Base-by-base conservation (phyloP, 30 jellyfish, hydroid and myxozoan species). In the Aurelia sp. region DNA sequence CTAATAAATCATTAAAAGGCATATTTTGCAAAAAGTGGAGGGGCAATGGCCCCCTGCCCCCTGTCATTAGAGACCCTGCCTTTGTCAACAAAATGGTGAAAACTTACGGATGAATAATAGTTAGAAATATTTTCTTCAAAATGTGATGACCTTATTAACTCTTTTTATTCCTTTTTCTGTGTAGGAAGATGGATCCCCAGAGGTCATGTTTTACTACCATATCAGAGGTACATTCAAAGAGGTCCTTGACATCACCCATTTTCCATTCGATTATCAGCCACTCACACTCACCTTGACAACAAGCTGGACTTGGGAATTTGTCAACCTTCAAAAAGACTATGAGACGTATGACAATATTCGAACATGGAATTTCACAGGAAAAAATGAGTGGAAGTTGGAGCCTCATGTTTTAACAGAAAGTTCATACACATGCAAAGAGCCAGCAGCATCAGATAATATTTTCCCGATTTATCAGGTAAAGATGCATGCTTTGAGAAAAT, bases 191-290 rank as follows among this genome's bases (percentile, higher is more conserved):
- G 87, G 87, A 2, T 12, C 48, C 16, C 93, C 93, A 10, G 86
- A 74, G 65, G 93, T 84, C 41, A 61, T 61, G 58, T 84, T 84
- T 62, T 84, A 84, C 50, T 91, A 91, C 74, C 96, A 89, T 41
- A 81, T 91, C 31, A 86, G 92, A 79, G 98, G 98, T 4, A 74
- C 95, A 70, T 91, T 91, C 74, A 91, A 85, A 79, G 92, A 93
- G 69, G 91, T 86, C 50, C 86, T 91, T 50, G 98, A 91, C 59
- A 81, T 91, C 16, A 86, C 98, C 4, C 84, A 67, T 66, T 91
- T 91, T 60, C 98, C 98, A 18, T 91, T 91, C 79, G 98, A 91
- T 58, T 93, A 91, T 72, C 98, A 91, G 62, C 88, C 92, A 48
- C 84, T 91, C 53, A 78, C 96, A n/a, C 86, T 91, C 13, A 86